These are phyloP conservation scores for Sinosuthora webbiana DNA, from an alignment of 2,113 vertebrate genomes.

Conservation along the genomic window DNA sequence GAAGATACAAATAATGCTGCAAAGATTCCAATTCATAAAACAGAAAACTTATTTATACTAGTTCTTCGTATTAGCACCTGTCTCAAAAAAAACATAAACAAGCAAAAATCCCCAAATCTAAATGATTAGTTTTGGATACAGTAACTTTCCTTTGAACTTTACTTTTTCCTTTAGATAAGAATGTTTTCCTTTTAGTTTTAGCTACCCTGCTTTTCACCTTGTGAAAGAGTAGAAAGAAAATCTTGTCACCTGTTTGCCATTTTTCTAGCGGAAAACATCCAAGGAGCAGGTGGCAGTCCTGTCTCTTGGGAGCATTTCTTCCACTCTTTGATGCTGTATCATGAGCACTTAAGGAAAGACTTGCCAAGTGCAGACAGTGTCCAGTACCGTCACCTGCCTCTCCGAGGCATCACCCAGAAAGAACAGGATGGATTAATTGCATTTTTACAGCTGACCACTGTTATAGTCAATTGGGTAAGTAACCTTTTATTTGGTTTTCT, in stretches of 20 bases:
- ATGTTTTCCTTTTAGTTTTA: background rate
- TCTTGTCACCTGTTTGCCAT: background rate
- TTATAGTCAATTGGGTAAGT: slow-evolving; percentile 91
- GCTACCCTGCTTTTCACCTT: background rate
- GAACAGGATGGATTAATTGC: slow-evolving; percentile 93
- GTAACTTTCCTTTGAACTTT: background rate
- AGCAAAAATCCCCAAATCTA: background rate
- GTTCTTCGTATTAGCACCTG: background rate
- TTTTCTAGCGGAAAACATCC: slow-evolving; percentile 88
- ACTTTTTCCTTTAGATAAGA: background rate
- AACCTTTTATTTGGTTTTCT: background rate
- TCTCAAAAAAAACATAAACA: background rate
- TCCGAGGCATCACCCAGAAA: slow-evolving; percentile 93
- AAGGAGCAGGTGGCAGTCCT: slow-evolving; percentile 87
- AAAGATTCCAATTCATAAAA: background rate
- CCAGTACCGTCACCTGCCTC: slow-evolving; percentile 90
- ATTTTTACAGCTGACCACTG: slow-evolving; percentile 89
- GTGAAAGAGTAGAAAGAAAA: background rate
- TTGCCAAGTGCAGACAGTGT: slow-evolving; percentile 88
- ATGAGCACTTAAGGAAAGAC: slow-evolving; percentile 92
- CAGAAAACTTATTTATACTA: background rate
- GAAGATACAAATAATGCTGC: background rate
- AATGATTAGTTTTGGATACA: background rate
- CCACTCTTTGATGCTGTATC: slow-evolving; percentile 95
- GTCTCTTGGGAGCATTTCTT: slow-evolving; percentile 99